Conservation (phyloP, 2,888 invertebrate genomes). For the Alsophila aescularia region DNA sequence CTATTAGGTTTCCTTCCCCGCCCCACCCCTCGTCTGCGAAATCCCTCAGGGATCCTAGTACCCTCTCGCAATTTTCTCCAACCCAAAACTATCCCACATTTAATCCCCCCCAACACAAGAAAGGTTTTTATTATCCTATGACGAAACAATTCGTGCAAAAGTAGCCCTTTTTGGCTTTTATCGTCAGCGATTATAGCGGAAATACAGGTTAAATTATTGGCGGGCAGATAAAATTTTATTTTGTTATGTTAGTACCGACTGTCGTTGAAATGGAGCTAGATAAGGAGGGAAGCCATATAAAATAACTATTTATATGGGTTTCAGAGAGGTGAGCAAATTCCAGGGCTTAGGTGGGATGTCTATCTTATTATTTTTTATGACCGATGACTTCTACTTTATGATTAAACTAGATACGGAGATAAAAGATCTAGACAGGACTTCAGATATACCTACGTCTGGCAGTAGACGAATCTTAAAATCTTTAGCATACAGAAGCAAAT, state of each 20-base stretch:
- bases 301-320: slow-evolving; percentile 3
- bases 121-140: slow-evolving; percentile 68
- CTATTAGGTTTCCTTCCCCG: slow-evolving; percentile 43
- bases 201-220: slow-evolving; percentile 29
- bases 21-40: slow-evolving; percentile 36
- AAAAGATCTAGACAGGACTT: too few relatives aligned
- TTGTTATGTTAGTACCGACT: slow-evolving; percentile 9
- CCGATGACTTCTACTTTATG: background rate
- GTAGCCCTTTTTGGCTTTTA: slow-evolving; percentile 43
- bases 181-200: slow-evolving; percentile 17
- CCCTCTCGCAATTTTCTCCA: slow-evolving; percentile 62
- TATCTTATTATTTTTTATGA: background rate
- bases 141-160: slow-evolving; percentile 64
- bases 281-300: slow-evolving; percentile 5
- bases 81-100: slow-evolving; percentile 69
- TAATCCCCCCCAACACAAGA: slow-evolving; percentile 65
- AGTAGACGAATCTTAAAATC: too few relatives aligned
- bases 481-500: too few relatives aligned
- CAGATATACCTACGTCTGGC: too few relatives aligned
- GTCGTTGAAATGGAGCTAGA: slow-evolving; percentile 4
- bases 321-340: background rate
- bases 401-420: too few relatives aligned
- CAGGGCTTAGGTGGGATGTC: background rate
- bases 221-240: slow-evolving; percentile 21
- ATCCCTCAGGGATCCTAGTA: slow-evolving; percentile 46